Evolutionary conservation across 1,140 invertebrate genomes (phyloP).

Genomic region (Gonatopus flavifemur): DNA sequence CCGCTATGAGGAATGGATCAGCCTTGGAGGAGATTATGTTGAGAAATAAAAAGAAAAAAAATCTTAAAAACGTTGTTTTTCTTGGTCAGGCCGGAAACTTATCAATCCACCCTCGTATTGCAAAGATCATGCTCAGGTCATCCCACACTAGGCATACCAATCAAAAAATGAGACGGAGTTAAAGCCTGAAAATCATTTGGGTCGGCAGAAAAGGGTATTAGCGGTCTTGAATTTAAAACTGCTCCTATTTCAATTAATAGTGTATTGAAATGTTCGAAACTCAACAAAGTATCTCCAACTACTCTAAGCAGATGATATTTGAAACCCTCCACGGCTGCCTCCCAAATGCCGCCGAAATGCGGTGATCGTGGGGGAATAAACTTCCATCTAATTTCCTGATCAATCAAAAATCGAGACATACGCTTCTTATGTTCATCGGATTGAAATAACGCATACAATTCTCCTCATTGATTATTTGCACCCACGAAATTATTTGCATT

Average conservation of each 20-base stretch:
- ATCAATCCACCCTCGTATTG: too few species aligned
- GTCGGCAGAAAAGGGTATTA: conserved; percentile 19
- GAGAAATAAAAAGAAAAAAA: too few species aligned
- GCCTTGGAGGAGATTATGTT: too few species aligned
- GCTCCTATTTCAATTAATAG: conserved; percentile 23
- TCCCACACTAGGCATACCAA: too few species aligned
- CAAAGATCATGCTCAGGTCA: background rate
- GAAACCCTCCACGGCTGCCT: conserved; percentile 26
- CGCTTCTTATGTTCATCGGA: too few species aligned
- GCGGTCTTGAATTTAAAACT: conserved; percentile 23
- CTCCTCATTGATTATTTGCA: conserved; percentile 25
- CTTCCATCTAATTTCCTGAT: conserved; percentile 27
- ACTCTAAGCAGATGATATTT: background rate
- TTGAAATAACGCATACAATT: conserved; percentile 1
- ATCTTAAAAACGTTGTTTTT: too few species aligned
- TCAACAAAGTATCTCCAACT: conserved; percentile 2
- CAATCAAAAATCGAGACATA: background rate
- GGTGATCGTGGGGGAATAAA: conserved; percentile 29
- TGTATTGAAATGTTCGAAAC: conserved; percentile 22
- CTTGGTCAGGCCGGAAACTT: too few species aligned
- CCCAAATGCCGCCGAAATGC: conserved; percentile 37
- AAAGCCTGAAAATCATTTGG: conserved; percentile 19
- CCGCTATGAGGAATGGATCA: too few species aligned
- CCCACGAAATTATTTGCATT: conserved; percentile 48
- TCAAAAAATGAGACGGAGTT: too few species aligned